Evolutionary conservation across 2,888 invertebrate genomes (phyloP).

Genomic region (Lepidocyrtoides sp.): DNA sequence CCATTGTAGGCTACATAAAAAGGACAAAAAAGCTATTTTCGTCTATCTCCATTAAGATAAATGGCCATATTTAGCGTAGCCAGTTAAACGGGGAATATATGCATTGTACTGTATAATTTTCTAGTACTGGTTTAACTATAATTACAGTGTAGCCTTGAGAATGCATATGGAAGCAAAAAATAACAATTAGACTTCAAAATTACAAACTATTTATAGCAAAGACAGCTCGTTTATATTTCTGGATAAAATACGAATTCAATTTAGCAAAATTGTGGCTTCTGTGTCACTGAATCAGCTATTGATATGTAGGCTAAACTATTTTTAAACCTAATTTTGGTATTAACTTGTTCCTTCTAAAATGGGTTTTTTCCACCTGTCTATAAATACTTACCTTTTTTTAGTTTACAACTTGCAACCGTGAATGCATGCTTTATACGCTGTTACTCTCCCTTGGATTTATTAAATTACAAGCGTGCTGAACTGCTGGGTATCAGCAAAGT

Average conservation of each 20-base stretch:
- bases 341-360: background rate
- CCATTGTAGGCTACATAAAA: background rate
- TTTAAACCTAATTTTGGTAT: background rate
- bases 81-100: background rate
- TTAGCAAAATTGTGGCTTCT: background rate
- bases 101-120: background rate
- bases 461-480: no score
- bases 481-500: no score
- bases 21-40: background rate
- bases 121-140: background rate
- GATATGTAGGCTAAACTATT: no score
- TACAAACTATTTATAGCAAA: constrained; percentile 34
- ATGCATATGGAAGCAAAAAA: background rate
- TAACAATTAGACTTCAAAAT: background rate
- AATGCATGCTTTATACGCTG: no score
- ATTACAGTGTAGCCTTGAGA: background rate
- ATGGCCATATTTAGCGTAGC: background rate
- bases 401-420: no score
- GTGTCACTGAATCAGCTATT: no score
- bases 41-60: background rate
- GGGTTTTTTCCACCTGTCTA: background rate
- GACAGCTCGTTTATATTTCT: background rate
- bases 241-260: background rate
- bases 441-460: no score
- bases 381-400: no score